Evolutionary conservation across 2,797 vertebrate genomes (phyloP).

Genomic region (Salmo trutta): DNA sequence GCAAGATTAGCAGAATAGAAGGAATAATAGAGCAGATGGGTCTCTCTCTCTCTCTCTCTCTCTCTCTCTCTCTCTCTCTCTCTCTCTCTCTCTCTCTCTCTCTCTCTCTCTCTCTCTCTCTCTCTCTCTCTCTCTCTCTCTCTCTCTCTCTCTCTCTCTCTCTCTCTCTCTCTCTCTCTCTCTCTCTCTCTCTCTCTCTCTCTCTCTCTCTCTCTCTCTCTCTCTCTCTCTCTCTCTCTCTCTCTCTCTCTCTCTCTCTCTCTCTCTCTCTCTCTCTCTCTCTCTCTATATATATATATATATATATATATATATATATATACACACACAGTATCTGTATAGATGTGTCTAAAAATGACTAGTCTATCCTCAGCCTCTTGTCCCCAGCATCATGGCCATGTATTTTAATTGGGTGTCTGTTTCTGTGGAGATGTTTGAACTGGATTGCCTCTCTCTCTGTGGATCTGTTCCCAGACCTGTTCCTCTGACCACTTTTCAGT

Average conservation of each 20-base stretch:
- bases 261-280: not conserved
- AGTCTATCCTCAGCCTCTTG: conserved; percentile 17
- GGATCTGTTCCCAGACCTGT: conserved; percentile 59
- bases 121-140: conserved; percentile 6
- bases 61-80: conserved; percentile 1
- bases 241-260: not conserved
- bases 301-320: too few species aligned
- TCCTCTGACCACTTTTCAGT: conserved; percentile 59
- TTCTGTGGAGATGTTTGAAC: conserved; percentile 61
- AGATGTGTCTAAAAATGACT: conserved; percentile 28
- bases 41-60: not conserved
- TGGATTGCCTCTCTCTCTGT: conserved; percentile 51
- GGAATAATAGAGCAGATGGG: conserved; percentile 44
- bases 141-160: not conserved
- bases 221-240: not conserved
- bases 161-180: not conserved
- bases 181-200: not conserved
- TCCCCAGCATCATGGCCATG: conserved; percentile 4
- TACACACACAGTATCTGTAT: not conserved
- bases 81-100: conserved; percentile 3
- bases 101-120: not conserved
- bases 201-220: not conserved
- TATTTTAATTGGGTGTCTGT: conserved; percentile 59
- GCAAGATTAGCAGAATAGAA: conserved; percentile 40
- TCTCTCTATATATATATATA: not conserved